Conservation (phyloP, 2,113 vertebrate species). For the Laticauda laticaudata region DNA sequence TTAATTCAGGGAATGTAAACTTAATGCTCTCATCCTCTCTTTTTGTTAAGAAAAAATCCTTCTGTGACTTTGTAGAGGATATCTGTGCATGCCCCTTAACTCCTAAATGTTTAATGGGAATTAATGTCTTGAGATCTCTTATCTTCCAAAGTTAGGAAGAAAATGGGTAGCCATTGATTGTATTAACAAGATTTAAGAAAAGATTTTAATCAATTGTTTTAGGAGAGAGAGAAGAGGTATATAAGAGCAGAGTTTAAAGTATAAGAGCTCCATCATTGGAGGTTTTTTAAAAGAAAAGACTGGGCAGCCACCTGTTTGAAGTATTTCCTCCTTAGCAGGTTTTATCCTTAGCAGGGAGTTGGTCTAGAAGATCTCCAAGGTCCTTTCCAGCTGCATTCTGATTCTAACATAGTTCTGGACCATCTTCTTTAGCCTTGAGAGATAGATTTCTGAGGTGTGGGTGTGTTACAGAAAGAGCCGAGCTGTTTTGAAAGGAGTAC, state of each 20-base stretch:
- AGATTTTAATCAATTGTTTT: background rate
- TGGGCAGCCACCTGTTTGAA: too few species aligned
- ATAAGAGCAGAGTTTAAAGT: background rate
- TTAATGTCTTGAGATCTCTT: background rate
- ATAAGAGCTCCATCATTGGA: background rate
- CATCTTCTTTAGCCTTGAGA: too few species aligned
- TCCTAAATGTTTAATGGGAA: background rate
- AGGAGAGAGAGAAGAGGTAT: background rate
- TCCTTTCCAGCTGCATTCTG: background rate
- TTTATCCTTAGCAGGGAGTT: too few species aligned
- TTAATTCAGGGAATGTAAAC: background rate
- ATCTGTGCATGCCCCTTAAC: background rate
- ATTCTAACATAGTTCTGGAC: background rate
- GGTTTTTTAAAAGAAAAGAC: background rate
- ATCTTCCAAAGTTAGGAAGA: background rate
- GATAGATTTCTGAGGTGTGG: background rate
- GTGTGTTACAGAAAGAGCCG: background rate
- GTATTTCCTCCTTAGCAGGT: too few species aligned
- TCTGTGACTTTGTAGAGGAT: background rate
- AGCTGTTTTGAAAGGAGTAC: background rate
- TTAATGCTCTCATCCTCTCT: background rate
- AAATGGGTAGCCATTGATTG: background rate
- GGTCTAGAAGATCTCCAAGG: too few species aligned
- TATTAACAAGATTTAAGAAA: background rate
- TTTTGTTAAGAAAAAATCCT: background rate